phyloP scores from a whole-genome alignment of 1,140 invertebrate genomes.

The Drosophila miranda region DNA sequence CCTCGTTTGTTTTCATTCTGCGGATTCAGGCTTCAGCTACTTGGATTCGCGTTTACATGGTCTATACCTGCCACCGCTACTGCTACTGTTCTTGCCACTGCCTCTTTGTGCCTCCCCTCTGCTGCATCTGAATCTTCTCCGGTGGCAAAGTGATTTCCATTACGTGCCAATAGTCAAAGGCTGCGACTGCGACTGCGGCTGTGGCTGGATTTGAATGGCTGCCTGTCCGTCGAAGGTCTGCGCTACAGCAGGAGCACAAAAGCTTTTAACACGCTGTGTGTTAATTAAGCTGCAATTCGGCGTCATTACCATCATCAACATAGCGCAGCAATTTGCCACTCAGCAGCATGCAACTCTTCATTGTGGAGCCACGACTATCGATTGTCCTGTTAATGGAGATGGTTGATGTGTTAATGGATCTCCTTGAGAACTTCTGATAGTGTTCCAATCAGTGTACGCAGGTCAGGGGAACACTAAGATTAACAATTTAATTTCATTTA shows the following conservation, averaged over 20 bases:
- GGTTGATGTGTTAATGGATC: no score
- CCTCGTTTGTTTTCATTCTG: conserved; percentile 56
- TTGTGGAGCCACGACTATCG: no score
- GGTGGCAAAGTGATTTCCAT: conserved; percentile 59
- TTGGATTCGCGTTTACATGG: conserved; percentile 35
- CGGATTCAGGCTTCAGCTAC: conserved; percentile 50
- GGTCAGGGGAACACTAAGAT: no score
- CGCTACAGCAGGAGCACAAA: conserved; percentile 49
- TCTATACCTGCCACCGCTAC: conserved; percentile 29
- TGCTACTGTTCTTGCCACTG: conserved; percentile 20
- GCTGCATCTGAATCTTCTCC: conserved; percentile 5
- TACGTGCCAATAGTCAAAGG: conserved; percentile 68
- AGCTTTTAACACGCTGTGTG: conserved; percentile 72
- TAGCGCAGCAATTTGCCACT: conserved; percentile 50
- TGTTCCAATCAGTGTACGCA: no score
- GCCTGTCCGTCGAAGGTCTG: conserved; percentile 14
- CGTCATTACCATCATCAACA: conserved; percentile 78
- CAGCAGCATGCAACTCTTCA: conserved; percentile 5
- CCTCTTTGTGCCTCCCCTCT: not conserved
- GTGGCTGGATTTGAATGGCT: conserved; percentile 36
- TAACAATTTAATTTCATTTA: no score
- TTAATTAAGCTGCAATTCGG: conserved; percentile 78
- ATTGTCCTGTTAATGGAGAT: no score
- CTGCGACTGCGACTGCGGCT: conserved; percentile 5
- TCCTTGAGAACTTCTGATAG: no score